Evolutionary conservation across 2,113 vertebrate species (phyloP).

Genomic region (Sinocyclocheilus anophthalmus): DNA sequence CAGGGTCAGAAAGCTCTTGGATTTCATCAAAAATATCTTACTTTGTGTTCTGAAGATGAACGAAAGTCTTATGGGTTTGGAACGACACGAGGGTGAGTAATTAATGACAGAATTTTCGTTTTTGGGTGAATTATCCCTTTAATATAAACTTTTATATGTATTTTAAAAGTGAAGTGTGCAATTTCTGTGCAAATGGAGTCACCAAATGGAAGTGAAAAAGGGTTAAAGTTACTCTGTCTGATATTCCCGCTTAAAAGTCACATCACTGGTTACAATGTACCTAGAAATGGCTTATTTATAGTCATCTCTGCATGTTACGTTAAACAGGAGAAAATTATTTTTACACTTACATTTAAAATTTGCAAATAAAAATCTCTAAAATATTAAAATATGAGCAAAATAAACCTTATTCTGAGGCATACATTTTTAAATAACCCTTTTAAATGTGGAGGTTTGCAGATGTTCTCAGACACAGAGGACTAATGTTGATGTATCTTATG

Average conservation of each 20-base stretch:
- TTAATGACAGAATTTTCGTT: too few relatives aligned
- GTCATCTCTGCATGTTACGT: background rate
- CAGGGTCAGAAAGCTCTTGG: too few relatives aligned
- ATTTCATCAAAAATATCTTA: too few relatives aligned
- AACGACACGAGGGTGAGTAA: too few relatives aligned
- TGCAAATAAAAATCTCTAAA: background rate
- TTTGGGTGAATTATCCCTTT: background rate
- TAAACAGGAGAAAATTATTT: too few relatives aligned
- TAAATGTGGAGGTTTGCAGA: background rate
- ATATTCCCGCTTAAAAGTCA: background rate
- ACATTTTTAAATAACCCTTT: background rate
- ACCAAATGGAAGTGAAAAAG: background rate
- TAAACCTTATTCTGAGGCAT: background rate
- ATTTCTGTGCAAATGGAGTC: background rate
- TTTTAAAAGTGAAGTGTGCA: background rate
- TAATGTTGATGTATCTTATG: constrained; percentile 29
- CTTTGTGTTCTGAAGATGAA: too few relatives aligned
- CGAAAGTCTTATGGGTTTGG: too few relatives aligned
- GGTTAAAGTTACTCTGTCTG: background rate
- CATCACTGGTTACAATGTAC: background rate
- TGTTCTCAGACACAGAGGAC: background rate
- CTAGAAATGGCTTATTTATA: background rate
- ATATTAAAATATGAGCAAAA: background rate
- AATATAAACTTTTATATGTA: background rate
- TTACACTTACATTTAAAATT: background rate